Base-by-base conservation (phyloP, 2,888 invertebrate genomes). In the Lithophane ornitopus region DNA sequence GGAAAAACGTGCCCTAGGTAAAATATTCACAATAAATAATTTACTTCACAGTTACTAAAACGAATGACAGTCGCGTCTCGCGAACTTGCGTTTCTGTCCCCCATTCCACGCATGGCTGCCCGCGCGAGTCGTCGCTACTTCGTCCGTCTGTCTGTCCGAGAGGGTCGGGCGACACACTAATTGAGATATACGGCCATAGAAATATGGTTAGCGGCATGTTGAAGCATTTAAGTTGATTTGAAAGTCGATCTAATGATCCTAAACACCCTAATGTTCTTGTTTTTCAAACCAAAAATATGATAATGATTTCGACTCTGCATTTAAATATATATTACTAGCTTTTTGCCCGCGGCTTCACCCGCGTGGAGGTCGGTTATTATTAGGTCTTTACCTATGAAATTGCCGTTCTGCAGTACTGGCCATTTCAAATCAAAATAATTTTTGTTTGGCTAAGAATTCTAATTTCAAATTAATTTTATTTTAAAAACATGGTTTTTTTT, bases 81-180 rank as follows among this genome's bases (percentile, higher is more conserved):
- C 49, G 16, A 22, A 22, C 1, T 44, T 26, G 14, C 34, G 14
- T 26, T 12, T 49, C 46, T n/a, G 39, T 49, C 54, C 76, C 56
- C 77, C n/a, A 8, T 7, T 2, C 12, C 3, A 28, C 74, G 63
- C 79, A n/a, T 80, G 80, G 34, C 39, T 63, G 62, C 80, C 26
- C 66, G n/a, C 28, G 16, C 19, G 14, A 39, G 59, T 61, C 39
- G 11, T 22, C 39, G 49, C 41, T 52, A 34, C 66, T 28, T 12
- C 22, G 66, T 52, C 62, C 16, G 63, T 66, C 34, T 16, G 49
- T 52, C 77, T 22, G 63, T 65, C 56, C 28, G 26, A 8, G 66
- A 75, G 79, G 80, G 79, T 58, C 34, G 61, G 16, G 41, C 2
- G 22, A 3, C n/a, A 39, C 72, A 16, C 39, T 65, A 63, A 79